Evolutionary conservation across 2,797 vertebrate species (phyloP), one percentile per base, ranked within the genome.

Genomic region (Sebastes dallii): DNA sequence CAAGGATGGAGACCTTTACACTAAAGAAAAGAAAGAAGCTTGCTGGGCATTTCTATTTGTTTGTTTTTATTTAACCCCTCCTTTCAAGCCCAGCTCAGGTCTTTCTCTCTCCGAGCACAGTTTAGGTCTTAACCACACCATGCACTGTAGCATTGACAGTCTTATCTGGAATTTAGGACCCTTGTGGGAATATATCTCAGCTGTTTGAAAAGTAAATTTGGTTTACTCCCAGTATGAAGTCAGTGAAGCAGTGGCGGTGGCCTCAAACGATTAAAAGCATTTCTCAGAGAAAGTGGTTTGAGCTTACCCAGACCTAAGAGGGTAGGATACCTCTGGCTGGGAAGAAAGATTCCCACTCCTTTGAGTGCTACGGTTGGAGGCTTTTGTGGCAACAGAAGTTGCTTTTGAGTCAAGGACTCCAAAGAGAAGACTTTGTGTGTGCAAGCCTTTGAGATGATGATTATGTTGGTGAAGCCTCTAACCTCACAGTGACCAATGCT

Each of bases 1-100:
- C 85, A 88, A 91, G 80, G 75, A 91, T 69, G 58, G 80, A 90
- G 88, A 91, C 86, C 85, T 92, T 88, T 87, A 75, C 59, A 78
- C 42, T 73, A 71, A 75, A 60, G 66, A 77, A 77, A 77, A 86
- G 11, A 87, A 86, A 84, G 50, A 42, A 67, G 79, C 69, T 78
- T 52, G 73, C 42, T 70, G 55, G 54, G 30, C n/a, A 65, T 85
- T 85, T 78, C 61, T 80, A 64, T 25, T 65, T 42, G 42, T 72
- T 74, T 62, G 3, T 67, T 60, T 75, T 66, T 64, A 34, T 74
- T 87, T 65, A 78, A 79, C 66, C 65, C 75, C 69, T 79, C 61
- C 20, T 50, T 66, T 86, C 32, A 76, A 56, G 46, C 46, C 10
- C n/a, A 54, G 10, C 58, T 76, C 72, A 75, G 52, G 60, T 83